These are phyloP conservation scores for Drosophila ezoana DNA, from an alignment of 2,888 invertebrate species.

Conservation along the genomic window DNA sequence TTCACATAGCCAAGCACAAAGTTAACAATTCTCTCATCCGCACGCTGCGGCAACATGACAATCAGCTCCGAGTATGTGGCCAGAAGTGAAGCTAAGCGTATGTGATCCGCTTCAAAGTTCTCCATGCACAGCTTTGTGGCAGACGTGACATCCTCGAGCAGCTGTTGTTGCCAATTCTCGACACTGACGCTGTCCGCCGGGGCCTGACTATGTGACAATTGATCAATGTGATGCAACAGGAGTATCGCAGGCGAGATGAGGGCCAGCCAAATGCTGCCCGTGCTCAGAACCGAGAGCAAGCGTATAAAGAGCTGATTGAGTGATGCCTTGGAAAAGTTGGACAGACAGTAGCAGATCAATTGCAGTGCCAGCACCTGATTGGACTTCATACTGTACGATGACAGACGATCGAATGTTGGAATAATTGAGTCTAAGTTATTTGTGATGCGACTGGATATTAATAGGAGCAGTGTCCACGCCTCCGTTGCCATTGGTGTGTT, in stretches of 20 bases:
- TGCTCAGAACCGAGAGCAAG: slow-evolving; percentile 71
- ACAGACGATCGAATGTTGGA: slow-evolving; percentile 75
- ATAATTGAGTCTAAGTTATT: slow-evolving; percentile 83
- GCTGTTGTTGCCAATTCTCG: slow-evolving; percentile 72
- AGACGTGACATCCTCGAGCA: slow-evolving; percentile 73
- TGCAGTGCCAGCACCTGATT: slow-evolving; percentile 83
- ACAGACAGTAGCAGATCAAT: slow-evolving; percentile 77
- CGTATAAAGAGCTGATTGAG: slow-evolving; percentile 82
- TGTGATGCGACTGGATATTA: slow-evolving; percentile 80
- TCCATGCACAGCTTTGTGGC: slow-evolving; percentile 68
- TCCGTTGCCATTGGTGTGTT: slow-evolving; percentile 83
- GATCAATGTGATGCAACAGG: slow-evolving; percentile 78
- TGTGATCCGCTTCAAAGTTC: slow-evolving; percentile 77
- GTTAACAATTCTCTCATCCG: slow-evolving; percentile 65
- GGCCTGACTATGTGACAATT: slow-evolving; percentile 71
- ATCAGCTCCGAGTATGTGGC: slow-evolving; percentile 83
- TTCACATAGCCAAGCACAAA: slow-evolving; percentile 81
- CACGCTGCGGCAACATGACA: slow-evolving; percentile 68
- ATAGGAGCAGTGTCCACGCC: slow-evolving; percentile 82
- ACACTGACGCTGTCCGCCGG: slow-evolving; percentile 32
- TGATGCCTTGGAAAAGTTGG: slow-evolving; percentile 82
- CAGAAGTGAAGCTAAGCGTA: slow-evolving; percentile 76
- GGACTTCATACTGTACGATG: slow-evolving; percentile 83
- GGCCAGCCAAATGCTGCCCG: slow-evolving; percentile 79
- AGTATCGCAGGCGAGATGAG: slow-evolving; percentile 83